Conservation (phyloP, 2,113 vertebrate genomes). For the Chelonoidis abingdonii region DNA sequence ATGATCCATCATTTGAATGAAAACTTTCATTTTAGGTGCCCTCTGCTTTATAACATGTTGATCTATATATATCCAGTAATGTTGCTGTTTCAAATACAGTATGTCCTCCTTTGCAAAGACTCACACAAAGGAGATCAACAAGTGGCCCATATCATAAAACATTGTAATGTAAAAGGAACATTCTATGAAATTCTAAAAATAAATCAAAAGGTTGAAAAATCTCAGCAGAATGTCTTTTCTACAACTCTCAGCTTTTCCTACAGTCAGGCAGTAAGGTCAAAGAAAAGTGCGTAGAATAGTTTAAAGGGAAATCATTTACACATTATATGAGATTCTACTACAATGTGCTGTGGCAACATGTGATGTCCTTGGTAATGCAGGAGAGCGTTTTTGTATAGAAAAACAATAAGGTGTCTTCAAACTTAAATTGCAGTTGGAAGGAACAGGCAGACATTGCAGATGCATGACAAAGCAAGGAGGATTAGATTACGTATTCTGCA, state of each 20-base stretch:
- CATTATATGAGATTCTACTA: not conserved
- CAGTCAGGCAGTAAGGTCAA: not conserved
- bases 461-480: not conserved
- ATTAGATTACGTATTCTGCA: not conserved
- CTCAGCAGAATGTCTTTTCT: not conserved
- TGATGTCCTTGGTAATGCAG: not conserved
- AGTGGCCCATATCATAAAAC: not conserved
- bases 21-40: constrained; percentile 21
- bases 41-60: not conserved
- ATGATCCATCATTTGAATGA: not conserved
- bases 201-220: not conserved
- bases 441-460: not conserved
- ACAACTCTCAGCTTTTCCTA: not conserved
- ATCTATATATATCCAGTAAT: not conserved
- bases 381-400: not conserved
- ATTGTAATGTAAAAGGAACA: not conserved
- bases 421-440: not conserved
- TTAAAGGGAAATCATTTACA: not conserved
- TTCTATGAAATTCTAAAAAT: not conserved
- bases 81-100: not conserved
- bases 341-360: not conserved
- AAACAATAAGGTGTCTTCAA: not conserved
- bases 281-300: not conserved
- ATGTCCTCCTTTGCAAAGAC: not conserved
- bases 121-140: not conserved